Evolutionary conservation across 2,113 vertebrate genomes (phyloP).

Genomic region (Excalfactoria chinensis): DNA sequence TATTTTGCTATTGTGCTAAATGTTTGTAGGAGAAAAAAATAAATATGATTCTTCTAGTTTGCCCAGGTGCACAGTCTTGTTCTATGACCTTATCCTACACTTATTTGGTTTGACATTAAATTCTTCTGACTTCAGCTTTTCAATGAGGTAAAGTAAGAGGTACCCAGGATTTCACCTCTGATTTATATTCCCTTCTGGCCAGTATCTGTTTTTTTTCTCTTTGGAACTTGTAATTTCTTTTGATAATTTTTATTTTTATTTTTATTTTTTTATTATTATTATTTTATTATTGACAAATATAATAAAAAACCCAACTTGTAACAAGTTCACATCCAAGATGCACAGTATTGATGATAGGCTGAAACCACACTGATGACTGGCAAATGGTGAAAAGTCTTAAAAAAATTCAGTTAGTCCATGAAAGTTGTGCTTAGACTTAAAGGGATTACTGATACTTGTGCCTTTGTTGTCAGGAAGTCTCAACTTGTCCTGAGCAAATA

Average conservation of each 20-base stretch:
- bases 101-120: neutral
- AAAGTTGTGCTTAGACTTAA: neutral
- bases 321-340: neutral
- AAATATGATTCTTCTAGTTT: neutral
- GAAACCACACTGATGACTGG: neutral
- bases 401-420: neutral
- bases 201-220: neutral
- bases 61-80: neutral
- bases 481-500: neutral
- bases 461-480: neutral
- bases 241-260: too few relatives aligned
- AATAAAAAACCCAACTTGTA: neutral
- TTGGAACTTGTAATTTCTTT: neutral
- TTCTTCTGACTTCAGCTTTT: neutral
- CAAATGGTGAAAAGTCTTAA: neutral
- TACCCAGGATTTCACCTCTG: neutral
- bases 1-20: neutral
- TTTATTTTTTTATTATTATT: neutral
- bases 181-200: neutral
- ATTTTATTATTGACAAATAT: neutral
- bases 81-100: neutral
- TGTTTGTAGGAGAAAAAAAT: neutral
- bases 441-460: neutral
- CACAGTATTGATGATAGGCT: neutral
- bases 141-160: neutral